Percentiles rank a stretch among this genome's conserved stretches.
Evolutionary conservation across 1,140 invertebrate species (phyloP).

Genomic region (Drosophila gunungcola): DNA sequence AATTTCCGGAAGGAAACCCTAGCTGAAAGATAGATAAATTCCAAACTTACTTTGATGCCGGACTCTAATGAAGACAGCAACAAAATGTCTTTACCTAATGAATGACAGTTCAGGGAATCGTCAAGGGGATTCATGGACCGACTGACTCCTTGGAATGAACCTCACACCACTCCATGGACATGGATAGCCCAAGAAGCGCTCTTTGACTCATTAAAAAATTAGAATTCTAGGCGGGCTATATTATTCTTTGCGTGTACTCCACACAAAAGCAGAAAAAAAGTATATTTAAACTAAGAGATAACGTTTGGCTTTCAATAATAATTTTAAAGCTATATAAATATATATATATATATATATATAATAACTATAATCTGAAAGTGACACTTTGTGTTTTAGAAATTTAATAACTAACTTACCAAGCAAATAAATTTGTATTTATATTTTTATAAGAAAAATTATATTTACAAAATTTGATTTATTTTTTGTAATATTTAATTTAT

Average conservation of each 20-base stretch:
- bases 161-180: neutral
- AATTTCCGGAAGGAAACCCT: constrained; percentile 51
- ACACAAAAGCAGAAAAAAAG: fast-evolving
- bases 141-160: constrained; percentile 15
- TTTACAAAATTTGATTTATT: neutral
- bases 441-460: no score
- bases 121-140: constrained; percentile 2
- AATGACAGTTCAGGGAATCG: constrained; percentile 43
- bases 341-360: no score
- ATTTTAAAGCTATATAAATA: no score
- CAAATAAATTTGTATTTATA: no score
- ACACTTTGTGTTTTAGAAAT: no score
- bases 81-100: constrained; percentile 45
- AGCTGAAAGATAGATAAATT: constrained; percentile 24
- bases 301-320: neutral
- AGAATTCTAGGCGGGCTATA: constrained; percentile 23
- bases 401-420: no score
- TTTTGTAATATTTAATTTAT: neutral
- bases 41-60: constrained; percentile 48
- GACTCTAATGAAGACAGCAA: constrained; percentile 56
- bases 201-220: constrained; percentile 68
- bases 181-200: constrained; percentile 9
- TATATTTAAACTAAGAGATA: fast-evolving
- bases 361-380: no score
- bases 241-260: constrained; percentile 19